Conservation (phyloP, 2,888 invertebrate genomes). For the Aspidiotus destructor region DNA sequence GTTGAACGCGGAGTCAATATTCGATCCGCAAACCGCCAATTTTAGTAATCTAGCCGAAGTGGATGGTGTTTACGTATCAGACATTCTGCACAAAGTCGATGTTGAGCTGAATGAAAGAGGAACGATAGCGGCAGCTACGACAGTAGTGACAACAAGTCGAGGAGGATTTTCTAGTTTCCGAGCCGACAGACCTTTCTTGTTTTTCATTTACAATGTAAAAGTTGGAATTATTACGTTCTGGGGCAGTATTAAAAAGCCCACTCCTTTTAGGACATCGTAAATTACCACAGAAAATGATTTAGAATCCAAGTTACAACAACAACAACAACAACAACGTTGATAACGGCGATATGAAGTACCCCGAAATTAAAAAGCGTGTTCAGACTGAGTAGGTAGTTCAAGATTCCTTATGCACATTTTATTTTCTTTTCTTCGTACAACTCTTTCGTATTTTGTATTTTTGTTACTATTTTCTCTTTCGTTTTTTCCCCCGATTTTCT, state of each 20-base stretch:
- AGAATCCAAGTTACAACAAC: no score
- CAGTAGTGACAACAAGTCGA: constrained; percentile 42
- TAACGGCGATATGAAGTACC: no score
- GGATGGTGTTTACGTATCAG: constrained; percentile 37
- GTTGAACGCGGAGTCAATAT: constrained; percentile 55
- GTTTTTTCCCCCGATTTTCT: no score
- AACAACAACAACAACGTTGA: no score
- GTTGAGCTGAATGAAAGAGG: constrained; percentile 46
- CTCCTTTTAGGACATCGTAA: constrained; percentile 8
- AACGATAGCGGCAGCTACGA: constrained; percentile 46
- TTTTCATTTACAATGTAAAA: constrained; percentile 44
- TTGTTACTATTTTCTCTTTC: no score
- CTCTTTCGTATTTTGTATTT: no score
- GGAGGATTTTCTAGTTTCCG: constrained; percentile 41
- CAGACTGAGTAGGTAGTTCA: no score
- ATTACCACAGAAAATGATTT: no score
- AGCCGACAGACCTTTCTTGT: constrained; percentile 45
- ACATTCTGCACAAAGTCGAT: constrained; percentile 46
- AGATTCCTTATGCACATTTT: no score
- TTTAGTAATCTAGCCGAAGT: constrained; percentile 42
- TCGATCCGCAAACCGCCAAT: constrained; percentile 53
- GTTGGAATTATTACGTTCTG: constrained; percentile 45
- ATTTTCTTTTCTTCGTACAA: no score
- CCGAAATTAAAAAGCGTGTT: no score
- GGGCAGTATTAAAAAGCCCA: constrained; percentile 40